These are phyloP conservation scores for Taphrorychus bicolor DNA, from an alignment of 2,888 invertebrate species.

Conservation along the genomic window DNA sequence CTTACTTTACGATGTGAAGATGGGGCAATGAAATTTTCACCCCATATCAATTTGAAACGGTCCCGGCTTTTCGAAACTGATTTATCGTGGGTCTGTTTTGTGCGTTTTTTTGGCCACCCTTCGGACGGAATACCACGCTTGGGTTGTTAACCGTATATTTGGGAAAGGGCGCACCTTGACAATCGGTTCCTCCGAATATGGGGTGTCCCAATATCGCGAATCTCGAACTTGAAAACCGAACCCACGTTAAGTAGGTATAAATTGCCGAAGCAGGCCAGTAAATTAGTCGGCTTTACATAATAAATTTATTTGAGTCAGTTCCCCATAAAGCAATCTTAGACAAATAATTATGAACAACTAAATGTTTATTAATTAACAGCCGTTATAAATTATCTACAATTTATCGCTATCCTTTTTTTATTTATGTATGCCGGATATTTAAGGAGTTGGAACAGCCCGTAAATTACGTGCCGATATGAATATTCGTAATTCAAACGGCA, in stretches of 20 bases:
- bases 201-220: too few species aligned
- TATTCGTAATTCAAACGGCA: constrained; percentile 2
- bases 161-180: background rate
- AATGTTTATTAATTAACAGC: constrained; percentile 26
- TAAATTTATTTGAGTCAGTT: constrained; percentile 17
- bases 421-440: background rate
- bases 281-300: constrained; percentile 20
- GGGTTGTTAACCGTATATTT: background rate
- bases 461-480: background rate
- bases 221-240: too few species aligned
- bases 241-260: constrained; percentile 23
- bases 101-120: constrained; percentile 2
- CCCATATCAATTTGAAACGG: constrained; percentile 56
- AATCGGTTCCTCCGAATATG: too few species aligned
- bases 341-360: constrained; percentile 30
- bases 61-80: constrained; percentile 27
- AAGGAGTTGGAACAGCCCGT: background rate
- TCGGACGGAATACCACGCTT: background rate
- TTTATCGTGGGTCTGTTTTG: constrained; percentile 32
- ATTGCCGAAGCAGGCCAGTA: constrained; percentile 21
- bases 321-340: constrained; percentile 29
- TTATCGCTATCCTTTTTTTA: constrained; percentile 13
- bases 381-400: constrained; percentile 25
- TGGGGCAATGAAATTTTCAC: constrained; percentile 57
- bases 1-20: constrained; percentile 53